Evolutionary conservation across 2,888 invertebrate genomes (phyloP).

Genomic region (Choristoneura rosaceana): DNA sequence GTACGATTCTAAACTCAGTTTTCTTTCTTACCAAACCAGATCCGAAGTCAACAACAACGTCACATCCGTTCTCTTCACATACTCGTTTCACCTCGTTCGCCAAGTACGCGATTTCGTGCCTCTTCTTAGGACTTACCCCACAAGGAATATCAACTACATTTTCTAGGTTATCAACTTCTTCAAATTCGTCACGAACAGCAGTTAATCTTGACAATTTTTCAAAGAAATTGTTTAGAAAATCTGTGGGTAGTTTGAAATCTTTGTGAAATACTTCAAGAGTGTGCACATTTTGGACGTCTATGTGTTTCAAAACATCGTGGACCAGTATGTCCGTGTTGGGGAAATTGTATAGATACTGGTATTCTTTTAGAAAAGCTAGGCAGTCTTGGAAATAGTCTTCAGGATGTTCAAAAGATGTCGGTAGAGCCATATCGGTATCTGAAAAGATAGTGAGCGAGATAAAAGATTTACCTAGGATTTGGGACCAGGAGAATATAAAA

Average conservation of each 20-base stretch:
- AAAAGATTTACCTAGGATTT: not conserved
- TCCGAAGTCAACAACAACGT: conserved; percentile 89
- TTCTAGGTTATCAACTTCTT: conserved; percentile 45
- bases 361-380: conserved; percentile 84
- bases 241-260: conserved; percentile 51
- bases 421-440: conserved; percentile 62
- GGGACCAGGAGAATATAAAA: too few species aligned
- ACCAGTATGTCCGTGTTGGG: conserved; percentile 88
- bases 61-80: conserved; percentile 75
- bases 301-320: conserved; percentile 79
- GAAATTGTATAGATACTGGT: conserved; percentile 87
- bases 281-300: conserved; percentile 72
- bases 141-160: conserved; percentile 59
- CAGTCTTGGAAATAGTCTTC: conserved; percentile 84
- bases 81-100: conserved; percentile 82
- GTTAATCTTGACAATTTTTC: conserved; percentile 55
- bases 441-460: not conserved
- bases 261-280: conserved; percentile 53
- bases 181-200: conserved; percentile 51
- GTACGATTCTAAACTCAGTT: too few species aligned
- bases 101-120: conserved; percentile 88
- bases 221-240: conserved; percentile 59
- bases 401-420: conserved; percentile 54
- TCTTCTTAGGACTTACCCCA: conserved; percentile 86
- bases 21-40: conserved; percentile 88